phyloP scores from a whole-genome alignment of 2,888 invertebrate species.

The Lycophotia porphyrea region DNA sequence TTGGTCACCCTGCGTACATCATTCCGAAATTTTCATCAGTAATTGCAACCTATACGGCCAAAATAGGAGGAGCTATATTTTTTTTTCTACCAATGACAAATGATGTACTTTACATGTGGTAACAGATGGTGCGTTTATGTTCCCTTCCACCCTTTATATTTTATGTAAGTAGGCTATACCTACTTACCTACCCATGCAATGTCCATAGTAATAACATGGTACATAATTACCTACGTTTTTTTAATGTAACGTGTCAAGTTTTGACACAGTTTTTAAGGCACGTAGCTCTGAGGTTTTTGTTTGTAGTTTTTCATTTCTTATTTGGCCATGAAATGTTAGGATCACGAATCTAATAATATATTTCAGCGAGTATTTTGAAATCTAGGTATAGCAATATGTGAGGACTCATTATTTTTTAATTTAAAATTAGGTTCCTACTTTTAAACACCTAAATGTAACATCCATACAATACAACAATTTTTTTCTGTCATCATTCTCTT shows the following conservation, averaged over 20 bases:
- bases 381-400: background rate
- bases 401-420: background rate
- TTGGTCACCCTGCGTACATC: no score
- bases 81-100: no score
- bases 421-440: background rate
- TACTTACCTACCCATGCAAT: background rate
- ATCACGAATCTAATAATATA: background rate
- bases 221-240: background rate
- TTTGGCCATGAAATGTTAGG: conserved; percentile 31
- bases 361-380: background rate
- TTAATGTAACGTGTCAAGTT: conserved; percentile 3
- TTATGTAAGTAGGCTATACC: background rate
- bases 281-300: conserved; percentile 12
- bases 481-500: background rate
- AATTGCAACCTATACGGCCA: no score
- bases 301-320: conserved; percentile 1
- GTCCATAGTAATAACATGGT: background rate
- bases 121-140: background rate
- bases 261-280: conserved; percentile 24
- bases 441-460: background rate
- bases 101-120: no score
- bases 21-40: no score
- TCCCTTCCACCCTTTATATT: background rate
- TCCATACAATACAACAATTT: background rate
- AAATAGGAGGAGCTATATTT: no score